These are phyloP conservation scores for Connochaetes taurinus DNA, from an alignment of 2,113 vertebrate species.

Conservation along the genomic window DNA sequence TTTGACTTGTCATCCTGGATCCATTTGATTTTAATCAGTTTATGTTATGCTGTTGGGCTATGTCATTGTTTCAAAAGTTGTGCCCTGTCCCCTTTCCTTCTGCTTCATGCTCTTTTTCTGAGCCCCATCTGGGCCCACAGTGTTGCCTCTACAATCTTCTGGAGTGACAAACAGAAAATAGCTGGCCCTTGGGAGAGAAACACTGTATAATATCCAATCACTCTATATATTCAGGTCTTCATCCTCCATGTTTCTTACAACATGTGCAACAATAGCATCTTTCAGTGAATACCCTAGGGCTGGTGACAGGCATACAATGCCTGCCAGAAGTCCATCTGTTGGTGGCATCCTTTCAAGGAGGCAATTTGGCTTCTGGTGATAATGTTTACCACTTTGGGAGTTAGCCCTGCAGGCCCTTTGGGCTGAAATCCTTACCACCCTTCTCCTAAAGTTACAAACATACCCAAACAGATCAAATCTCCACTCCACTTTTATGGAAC, in stretches of 20 bases:
- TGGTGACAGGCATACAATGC: background rate
- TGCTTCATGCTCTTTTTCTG: background rate
- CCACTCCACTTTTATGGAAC: background rate
- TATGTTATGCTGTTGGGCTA: background rate
- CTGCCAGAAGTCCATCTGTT: background rate
- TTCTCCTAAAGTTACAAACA: background rate
- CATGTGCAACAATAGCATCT: background rate
- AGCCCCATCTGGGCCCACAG: background rate
- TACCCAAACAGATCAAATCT: background rate
- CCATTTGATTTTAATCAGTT: background rate
- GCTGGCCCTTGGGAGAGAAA: background rate
- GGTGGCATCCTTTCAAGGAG: background rate
- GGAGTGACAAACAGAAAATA: background rate
- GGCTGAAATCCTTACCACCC: background rate
- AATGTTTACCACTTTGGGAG: background rate
- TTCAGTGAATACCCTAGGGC: background rate
- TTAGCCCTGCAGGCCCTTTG: background rate
- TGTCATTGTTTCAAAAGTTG: background rate
- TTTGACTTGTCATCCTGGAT: background rate
- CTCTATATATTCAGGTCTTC: background rate
- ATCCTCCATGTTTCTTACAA: background rate
- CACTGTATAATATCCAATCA: background rate
- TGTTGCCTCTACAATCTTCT: background rate
- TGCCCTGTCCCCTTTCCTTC: background rate
- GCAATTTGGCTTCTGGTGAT: background rate